These are phyloP conservation scores for Lepidiolamprologus cunningtoni DNA, from an alignment of 2,113 vertebrate genomes.

Conservation along the genomic window DNA sequence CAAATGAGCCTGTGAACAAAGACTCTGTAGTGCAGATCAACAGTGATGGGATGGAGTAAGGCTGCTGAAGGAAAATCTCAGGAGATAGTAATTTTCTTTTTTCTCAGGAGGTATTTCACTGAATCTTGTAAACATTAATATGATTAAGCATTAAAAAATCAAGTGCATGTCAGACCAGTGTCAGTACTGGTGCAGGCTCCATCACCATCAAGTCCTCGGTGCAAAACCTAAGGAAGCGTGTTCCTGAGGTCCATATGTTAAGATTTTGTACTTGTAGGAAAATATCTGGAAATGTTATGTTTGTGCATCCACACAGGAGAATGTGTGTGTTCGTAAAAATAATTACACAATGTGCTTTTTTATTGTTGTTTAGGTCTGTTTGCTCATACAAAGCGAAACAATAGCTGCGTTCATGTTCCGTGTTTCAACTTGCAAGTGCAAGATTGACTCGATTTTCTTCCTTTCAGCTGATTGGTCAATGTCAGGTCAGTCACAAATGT, in stretches of 20 bases:
- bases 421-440: neutral
- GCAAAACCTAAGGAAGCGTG: neutral
- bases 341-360: neutral
- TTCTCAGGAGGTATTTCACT: neutral
- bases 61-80: neutral
- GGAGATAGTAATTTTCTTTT: neutral
- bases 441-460: neutral
- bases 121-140: neutral
- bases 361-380: neutral
- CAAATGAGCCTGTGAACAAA: conserved; percentile 78
- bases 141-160: neutral
- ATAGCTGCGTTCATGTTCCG: neutral
- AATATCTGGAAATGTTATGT: neutral
- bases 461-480: neutral
- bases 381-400: accelerated
- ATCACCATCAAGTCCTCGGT: neutral
- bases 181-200: neutral
- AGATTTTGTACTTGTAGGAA: neutral
- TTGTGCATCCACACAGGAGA: neutral
- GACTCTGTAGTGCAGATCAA: conserved; percentile 85
- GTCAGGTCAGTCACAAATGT: neutral
- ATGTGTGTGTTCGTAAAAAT: neutral
- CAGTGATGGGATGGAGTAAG: conserved; percentile 74
- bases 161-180: neutral
- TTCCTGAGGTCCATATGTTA: neutral